Evolutionary conservation across 2,888 invertebrate genomes (phyloP), one percentile per base, ranked within the genome.

Genomic region (Oasisia sp.): DNA sequence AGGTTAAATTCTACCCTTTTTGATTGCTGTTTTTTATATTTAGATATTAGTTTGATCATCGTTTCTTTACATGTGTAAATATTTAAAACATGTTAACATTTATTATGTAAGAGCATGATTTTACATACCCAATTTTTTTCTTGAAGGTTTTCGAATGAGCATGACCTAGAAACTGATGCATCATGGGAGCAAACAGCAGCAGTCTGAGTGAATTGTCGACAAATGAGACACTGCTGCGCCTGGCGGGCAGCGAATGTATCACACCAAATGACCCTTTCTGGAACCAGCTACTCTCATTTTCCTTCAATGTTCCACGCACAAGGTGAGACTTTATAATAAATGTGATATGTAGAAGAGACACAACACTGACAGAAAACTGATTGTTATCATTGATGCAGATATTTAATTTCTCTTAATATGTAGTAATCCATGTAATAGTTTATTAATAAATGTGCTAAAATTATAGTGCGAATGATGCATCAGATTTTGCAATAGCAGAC

Each of bases 261-360:
- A 97, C 98, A 8, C 97, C 98, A 11, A 98, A 98, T 96, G 98
- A 99, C 96, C 98, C 98, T 0, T 99, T 98, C 96, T 99, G 99
- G 99, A 98, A 98, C 96, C 97, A 98, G 94, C 97, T 99, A 94
- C 97, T 99, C 89, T 98, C 99, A 0, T 99, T 99, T 95, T 98
- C 98, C 94, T 98, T 99, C 74, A 74, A 27, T n/a, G 74, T 74
- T 94, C 97, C 97, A 89, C 90, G 14, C 90, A 32, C 90, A 90
- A 90, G 90, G 74, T 74, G n/a, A 74, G 74, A 38, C 38, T 38
- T 38, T 1, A 38, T 38, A 38, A 38, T 38, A 38, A 38, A 38
- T 38, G 4, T 38, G 38, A 38, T 38, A 38, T 38, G 38, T 38
- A 38, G 38, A 38, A 38, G 38, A 38, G 38, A 38, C 38, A 38